Conservation (phyloP, 2,113 vertebrate species). For the Pyrgilauda ruficollis region DNA sequence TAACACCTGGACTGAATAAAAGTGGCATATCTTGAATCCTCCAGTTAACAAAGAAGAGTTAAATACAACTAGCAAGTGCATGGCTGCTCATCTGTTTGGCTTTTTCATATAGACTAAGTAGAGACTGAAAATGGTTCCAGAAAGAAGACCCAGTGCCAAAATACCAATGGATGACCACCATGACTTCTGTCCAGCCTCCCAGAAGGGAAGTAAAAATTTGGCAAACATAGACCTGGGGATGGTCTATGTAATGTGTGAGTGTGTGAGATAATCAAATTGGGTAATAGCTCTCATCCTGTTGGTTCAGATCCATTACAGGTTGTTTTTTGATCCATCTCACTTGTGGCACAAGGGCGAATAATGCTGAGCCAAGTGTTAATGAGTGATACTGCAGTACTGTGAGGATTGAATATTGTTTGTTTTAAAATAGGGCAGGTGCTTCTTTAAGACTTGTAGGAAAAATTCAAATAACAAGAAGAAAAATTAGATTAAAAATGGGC, state of each 20-base stretch:
- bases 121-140: not conserved
- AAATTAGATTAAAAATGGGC: not conserved
- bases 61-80: not conserved
- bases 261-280: not conserved
- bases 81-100: not conserved
- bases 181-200: not conserved
- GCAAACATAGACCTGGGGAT: accelerated
- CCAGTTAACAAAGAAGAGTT: not conserved
- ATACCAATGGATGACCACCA: not conserved
- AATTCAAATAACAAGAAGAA: not conserved
- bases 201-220: not conserved
- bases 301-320: not conserved
- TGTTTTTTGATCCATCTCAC: not conserved
- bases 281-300: not conserved
- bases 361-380: not conserved
- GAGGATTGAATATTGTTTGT: not conserved
- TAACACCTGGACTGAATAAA: not conserved
- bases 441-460: not conserved
- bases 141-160: not conserved
- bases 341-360: not conserved
- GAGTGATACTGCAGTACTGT: not conserved
- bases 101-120: not conserved
- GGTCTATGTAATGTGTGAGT: not conserved
- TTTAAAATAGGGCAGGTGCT: not conserved
- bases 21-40: not conserved